Evolutionary conservation across 37 sponge, comb jelly and placozoan genomes (phyloP), one percentile per base, ranked within the genome.

Genomic region (Beroe forskalii): DNA sequence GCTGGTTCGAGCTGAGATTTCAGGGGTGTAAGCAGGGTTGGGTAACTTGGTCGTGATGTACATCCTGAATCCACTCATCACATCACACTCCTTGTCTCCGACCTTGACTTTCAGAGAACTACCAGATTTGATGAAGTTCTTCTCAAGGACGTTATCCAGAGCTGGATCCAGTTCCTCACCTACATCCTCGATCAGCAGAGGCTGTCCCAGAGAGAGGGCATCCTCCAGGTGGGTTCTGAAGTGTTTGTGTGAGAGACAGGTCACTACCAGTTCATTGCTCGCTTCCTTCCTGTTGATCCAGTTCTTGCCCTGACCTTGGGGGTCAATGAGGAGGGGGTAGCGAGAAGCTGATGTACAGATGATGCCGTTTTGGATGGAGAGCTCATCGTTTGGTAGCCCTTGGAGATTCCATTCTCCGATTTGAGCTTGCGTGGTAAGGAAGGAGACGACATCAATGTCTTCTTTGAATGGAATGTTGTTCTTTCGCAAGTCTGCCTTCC

Each of bases 41-140:
- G 97, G 94, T 27, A 98, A 92, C 76, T 98, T 98, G 62, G 99
- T 96, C 32, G 99, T 98, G 67, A 98, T 93, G 93, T 96, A 98
- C 43, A 98, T 89, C 0, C 48, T 92, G 90, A 98, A 98, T 23
- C 97, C 96, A 28, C 76, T 35, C 99, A 98, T 95, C 43, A 98
- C 95, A 91, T 98, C 99, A 42, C 95, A 93, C 61, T 98, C 99
- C 91, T 98, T 98, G 83, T 98, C 99, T 33, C 99, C 99, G 38
- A 98, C 96, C 80, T 98, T 96, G 48, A 98, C 99, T 42, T 94
- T 94, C 28, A 92, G 76, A 3, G 93, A 93, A 0, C 75, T 90
- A 1, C 99, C 99, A 27, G 95, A 94, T 76, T 96, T 98, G 92
- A 98, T 98, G 89, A 98, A 98, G 91, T 98, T 98, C 94, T 96